Evolutionary conservation across 2,113 vertebrate genomes (phyloP).

Genomic region (Ammodramus savannarum): DNA sequence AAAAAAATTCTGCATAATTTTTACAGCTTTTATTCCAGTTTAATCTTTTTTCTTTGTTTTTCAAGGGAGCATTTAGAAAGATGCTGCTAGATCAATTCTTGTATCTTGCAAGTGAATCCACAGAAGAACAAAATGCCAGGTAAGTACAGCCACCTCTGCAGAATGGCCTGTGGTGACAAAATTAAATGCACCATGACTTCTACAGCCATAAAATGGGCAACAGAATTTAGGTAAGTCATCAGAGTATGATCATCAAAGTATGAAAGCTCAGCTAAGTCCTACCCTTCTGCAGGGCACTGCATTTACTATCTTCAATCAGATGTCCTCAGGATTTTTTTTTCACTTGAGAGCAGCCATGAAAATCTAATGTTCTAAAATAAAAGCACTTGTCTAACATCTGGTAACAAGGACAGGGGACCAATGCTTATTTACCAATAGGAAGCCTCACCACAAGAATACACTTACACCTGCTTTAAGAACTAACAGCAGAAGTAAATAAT

Average conservation of each 20-base stretch:
- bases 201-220: background rate
- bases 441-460: accelerated
- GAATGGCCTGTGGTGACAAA: background rate
- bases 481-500: background rate
- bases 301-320: background rate
- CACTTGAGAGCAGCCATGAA: background rate
- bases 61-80: background rate
- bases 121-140: background rate
- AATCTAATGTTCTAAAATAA: background rate
- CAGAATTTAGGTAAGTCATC: background rate
- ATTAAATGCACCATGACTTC: background rate
- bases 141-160: background rate
- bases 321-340: background rate
- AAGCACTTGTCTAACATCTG: background rate
- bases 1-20: background rate
- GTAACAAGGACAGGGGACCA: background rate
- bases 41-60: background rate
- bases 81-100: background rate
- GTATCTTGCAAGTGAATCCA: background rate
- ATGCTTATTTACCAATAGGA: background rate
- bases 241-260: background rate
- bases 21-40: background rate
- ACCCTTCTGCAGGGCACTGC: background rate
- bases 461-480: background rate
- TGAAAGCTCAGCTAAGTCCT: background rate